Base-by-base conservation (phyloP, 2,888 invertebrate genomes). In the Sarcophaga variegata region DNA sequence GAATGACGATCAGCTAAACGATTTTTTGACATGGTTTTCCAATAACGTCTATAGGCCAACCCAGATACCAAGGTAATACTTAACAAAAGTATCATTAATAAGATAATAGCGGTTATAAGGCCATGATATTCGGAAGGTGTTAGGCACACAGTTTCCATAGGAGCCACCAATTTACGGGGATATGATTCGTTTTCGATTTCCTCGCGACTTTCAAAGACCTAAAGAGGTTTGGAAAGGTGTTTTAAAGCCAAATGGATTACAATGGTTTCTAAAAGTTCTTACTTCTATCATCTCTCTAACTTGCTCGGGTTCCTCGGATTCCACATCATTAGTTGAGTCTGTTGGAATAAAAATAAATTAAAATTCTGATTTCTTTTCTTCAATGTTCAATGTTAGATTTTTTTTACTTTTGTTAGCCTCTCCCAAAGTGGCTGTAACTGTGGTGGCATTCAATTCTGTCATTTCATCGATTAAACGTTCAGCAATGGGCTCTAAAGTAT, bases 251-350 rank as follows among this genome's bases (percentile, higher is more conserved):
- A 37, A 37, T 37, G 8, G 0, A 37, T 37, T 37, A 6, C 37
- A 37, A 37, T 37, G 37, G 37, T 6, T 37, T 49, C 4, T 49
- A 1, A 49, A 4, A 49, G 49, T 49, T 14, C 11, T 49, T 49
- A 97, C 97, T 95, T 97, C 97, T 89, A 97, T 97, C 97, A 97
- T 97, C 94, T 97, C 97, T 88, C 97, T 94, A 49, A 98, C 97
- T 92, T 96, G 97, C 92, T 97, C 97, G 17, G 96, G 95, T 79
- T 93, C 93, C 69, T 94, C 94, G 0, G 85, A 60, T 85, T 89
- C 93, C 64, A 77, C 14, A 67, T 81, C 77, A 4, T 54, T 76
- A 10, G 83, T 84, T 59, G 22, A n/a, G 72, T 83, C 75, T 78
- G 20, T n/a, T 1, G 12, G 70, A 85, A 67, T 25, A 49, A 4